Evolutionary conservation across 1,140 invertebrate genomes (phyloP).

Genomic region (Bilobella aurantiaca): DNA sequence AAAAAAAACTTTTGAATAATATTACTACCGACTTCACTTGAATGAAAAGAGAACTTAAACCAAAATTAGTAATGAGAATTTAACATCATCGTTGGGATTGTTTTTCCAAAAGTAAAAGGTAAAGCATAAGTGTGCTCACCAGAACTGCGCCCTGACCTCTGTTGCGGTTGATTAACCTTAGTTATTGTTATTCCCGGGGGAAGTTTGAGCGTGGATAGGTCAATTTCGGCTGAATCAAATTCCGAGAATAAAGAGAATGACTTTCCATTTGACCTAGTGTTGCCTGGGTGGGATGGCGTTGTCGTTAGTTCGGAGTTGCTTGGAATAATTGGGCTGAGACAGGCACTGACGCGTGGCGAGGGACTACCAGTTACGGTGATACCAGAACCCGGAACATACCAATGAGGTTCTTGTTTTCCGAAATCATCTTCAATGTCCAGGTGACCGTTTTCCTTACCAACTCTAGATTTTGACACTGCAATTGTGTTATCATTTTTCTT

Average conservation of each 20-base stretch:
- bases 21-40: too few relatives aligned
- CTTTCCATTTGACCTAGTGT: neutral
- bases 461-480: too few relatives aligned
- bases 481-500: too few relatives aligned
- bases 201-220: conserved; percentile 19
- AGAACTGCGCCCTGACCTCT: neutral
- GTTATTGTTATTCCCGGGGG: conserved; percentile 34
- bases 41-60: too few relatives aligned
- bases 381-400: too few relatives aligned
- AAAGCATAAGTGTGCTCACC: neutral
- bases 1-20: neutral
- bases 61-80: too few relatives aligned
- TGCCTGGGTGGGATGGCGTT: neutral
- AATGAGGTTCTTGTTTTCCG: too few relatives aligned
- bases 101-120: neutral
- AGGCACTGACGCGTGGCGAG: neutral
- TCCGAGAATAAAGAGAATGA: neutral
- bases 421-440: neutral
- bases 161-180: conserved; percentile 22
- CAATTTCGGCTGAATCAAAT: conserved; percentile 10
- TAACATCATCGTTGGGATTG: too few relatives aligned
- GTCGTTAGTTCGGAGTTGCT: neutral
- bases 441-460: conserved; percentile 4
- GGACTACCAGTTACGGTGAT: neutral
- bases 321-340: neutral